phyloP scores from a whole-genome alignment of 2,113 vertebrate species.

The Corapipo altera region DNA sequence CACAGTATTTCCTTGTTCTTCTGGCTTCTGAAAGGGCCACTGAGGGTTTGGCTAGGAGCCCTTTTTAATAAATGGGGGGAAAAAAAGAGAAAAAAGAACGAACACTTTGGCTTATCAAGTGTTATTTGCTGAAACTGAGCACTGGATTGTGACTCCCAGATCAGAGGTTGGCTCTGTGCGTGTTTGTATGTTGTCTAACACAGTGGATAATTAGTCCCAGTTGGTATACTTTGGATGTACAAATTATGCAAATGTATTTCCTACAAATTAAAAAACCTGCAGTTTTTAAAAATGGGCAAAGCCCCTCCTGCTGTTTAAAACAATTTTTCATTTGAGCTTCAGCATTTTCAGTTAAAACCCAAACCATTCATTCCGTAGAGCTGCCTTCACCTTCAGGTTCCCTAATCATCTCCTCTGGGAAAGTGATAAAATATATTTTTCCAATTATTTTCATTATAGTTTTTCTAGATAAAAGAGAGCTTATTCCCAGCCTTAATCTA shows the following conservation, averaged over 20 bases:
- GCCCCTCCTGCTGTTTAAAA: neutral
- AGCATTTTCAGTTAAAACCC: neutral
- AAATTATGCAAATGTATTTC: conserved; percentile 24
- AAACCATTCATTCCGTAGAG: neutral
- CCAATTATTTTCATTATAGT: neutral
- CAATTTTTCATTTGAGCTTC: neutral
- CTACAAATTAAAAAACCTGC: neutral
- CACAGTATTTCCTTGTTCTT: conserved; percentile 43
- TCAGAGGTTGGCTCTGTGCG: neutral
- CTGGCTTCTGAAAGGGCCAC: conserved; percentile 26
- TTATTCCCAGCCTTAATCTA: neutral
- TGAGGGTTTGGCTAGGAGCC: conserved; percentile 27
- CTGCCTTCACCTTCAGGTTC: neutral
- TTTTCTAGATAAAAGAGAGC: neutral
- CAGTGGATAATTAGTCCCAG: conserved; percentile 11
- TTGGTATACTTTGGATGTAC: neutral
- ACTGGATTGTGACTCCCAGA: neutral
- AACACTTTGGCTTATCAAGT: conserved; percentile 32
- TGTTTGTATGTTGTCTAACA: conserved; percentile 19
- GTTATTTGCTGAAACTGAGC: conserved; percentile 32
- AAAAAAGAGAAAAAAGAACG: neutral
- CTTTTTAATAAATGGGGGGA: conserved; percentile 11
- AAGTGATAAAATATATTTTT: neutral
- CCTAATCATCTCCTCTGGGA: neutral
- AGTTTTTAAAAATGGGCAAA: neutral